Conservation (phyloP, 2,888 invertebrate genomes). For the Aphodius sticticus region DNA sequence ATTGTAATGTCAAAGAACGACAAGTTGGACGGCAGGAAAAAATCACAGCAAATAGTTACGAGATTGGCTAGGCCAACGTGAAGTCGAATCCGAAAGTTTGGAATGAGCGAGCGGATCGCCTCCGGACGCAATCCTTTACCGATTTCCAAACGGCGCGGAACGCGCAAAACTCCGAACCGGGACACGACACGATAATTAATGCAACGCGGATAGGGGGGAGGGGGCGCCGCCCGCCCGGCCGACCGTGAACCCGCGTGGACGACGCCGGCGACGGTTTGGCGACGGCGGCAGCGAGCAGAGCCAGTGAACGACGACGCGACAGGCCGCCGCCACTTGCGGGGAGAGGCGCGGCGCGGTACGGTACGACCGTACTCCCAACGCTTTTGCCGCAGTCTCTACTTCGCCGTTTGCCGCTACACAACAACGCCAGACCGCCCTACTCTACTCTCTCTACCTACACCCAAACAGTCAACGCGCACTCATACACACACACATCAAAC, state of each 20-base stretch:
- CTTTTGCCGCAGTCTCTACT: conserved; percentile 42
- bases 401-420: conserved; percentile 47
- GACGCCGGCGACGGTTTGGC: conserved; percentile 28
- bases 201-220: not conserved
- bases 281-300: conserved; percentile 28
- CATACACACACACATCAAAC: conserved; percentile 22
- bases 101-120: conserved; percentile 15
- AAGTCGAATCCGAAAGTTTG: conserved; percentile 4
- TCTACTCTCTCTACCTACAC: not conserved
- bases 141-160: conserved; percentile 13
- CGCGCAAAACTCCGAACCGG: conserved; percentile 4
- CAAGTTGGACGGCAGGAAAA: not conserved
- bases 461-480: not conserved
- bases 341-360: conserved; percentile 40
- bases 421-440: conserved; percentile 28
- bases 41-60: not conserved
- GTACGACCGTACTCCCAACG: conserved; percentile 38
- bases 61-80: not conserved
- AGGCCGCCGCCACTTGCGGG: conserved; percentile 29
- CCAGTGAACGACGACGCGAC: conserved; percentile 31
- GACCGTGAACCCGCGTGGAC: conserved; percentile 32
- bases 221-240: not conserved
- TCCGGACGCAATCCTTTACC: conserved; percentile 10
- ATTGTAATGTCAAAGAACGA: too few relatives aligned
- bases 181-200: conserved; percentile 14